These are phyloP conservation scores for Ahaetulla prasina DNA, from an alignment of 2,113 vertebrate species.

Conservation along the genomic window DNA sequence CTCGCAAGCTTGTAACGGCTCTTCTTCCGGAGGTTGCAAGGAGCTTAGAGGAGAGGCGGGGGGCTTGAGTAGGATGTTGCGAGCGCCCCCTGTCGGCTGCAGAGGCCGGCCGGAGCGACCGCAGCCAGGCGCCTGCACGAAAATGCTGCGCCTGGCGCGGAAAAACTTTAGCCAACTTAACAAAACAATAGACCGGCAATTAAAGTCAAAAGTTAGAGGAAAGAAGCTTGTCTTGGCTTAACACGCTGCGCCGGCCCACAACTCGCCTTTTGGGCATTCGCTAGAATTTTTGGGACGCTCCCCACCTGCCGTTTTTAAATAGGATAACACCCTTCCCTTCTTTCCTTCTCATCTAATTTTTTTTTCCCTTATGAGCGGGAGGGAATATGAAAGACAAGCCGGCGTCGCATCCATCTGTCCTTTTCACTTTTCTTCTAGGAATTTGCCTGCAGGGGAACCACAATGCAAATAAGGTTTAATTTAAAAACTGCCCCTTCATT, in stretches of 20 bases:
- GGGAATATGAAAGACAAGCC: background rate
- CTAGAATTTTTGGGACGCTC: background rate
- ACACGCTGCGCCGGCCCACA: background rate
- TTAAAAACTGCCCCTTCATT: background rate
- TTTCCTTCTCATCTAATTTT: background rate
- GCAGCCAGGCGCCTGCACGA: background rate
- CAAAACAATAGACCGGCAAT: background rate
- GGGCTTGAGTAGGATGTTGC: constrained; percentile 36
- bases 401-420: background rate
- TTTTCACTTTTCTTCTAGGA: background rate
- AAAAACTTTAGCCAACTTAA: background rate
- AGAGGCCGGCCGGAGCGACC: constrained; percentile 42
- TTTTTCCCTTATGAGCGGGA: background rate
- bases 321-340: background rate
- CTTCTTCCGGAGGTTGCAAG: constrained; percentile 50
- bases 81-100: constrained; percentile 74
- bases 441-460: background rate
- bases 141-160: background rate
- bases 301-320: background rate
- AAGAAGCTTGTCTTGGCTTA: background rate
- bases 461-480: background rate
- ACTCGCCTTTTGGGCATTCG: background rate
- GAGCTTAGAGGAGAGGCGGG: constrained; percentile 58
- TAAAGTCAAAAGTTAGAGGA: background rate
- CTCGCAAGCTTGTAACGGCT: constrained; percentile 44